Percentiles rank a stretch among this genome's conserved stretches.
phyloP scores from a whole-genome alignment of 2,113 vertebrate genomes.

The human region DNA sequence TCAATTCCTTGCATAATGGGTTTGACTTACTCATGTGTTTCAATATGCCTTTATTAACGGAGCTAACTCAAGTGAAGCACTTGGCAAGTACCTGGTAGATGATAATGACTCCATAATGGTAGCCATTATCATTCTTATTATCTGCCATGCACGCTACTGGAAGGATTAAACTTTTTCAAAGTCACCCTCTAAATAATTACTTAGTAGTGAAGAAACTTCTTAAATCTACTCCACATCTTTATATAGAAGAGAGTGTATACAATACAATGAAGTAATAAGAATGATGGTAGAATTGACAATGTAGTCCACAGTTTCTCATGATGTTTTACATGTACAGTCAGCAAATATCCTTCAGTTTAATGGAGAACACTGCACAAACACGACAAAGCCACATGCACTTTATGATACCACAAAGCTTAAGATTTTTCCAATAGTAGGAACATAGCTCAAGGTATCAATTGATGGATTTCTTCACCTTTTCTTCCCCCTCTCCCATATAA shows the following conservation, averaged over 20 bases:
- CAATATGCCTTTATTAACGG: not conserved
- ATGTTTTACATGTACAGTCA: not conserved
- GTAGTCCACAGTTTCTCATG: not conserved
- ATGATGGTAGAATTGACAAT: not conserved
- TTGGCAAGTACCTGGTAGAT: not conserved
- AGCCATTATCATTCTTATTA: not conserved
- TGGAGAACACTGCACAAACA: not conserved
- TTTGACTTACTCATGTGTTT: not conserved
- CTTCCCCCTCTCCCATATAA: not conserved
- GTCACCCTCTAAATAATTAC: slow-evolving; percentile 30
- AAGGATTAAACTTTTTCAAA: slow-evolving; percentile 46
- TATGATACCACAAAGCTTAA: not conserved
- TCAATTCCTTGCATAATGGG: not conserved
- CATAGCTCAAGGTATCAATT: not conserved
- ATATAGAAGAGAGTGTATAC: too few species aligned
- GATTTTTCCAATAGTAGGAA: not conserved
- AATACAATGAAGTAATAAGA: not conserved
- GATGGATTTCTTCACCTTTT: not conserved
- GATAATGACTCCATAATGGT: not conserved
- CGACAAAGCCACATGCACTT: not conserved
- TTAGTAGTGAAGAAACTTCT: slow-evolving; percentile 1
- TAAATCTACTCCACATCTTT: not conserved
- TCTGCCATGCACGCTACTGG: not conserved
- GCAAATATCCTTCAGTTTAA: not conserved
- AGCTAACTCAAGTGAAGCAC: not conserved